Base-by-base conservation (phyloP, 2,113 vertebrate genomes). In the Melanerpes formicivorus region DNA sequence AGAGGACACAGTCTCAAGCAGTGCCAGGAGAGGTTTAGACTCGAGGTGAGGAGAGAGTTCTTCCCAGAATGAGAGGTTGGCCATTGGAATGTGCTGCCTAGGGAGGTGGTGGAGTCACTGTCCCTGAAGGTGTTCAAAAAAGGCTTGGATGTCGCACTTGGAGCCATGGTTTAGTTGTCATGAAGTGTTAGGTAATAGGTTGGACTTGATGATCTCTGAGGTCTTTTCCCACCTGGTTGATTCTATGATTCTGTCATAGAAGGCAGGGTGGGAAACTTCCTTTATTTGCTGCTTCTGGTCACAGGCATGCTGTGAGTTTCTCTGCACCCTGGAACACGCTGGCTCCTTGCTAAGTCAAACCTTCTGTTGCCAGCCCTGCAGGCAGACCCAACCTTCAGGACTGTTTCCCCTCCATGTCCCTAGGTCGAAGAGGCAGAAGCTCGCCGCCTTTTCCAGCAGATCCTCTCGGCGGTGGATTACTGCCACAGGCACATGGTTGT, bases 401-500 rank as follows among this genome's bases (percentile, higher is more conserved):
- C 65, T 21, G 0, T 75, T 91, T 96, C 81, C 27, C 75, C 54
- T 85, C 81, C 81, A 81, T 19, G 3, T 40, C 94, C 82, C 1
- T 74, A 99, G 99, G 99, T 99, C 55, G 99, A 99, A 91, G 99
- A 99, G 95, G 91, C 97, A 26, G 99, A 99, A 95, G 99, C 99
- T 23, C 97, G 99, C 2, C 98, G 99, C 46, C 99, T 99, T 87
- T 99, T 99, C 94, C 99, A 99, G 97, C 99, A 99, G 98, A 99
- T 99, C 74, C 98, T 99, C 83, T 99, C 99, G 1, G 99, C 98
- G 0, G 99, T 99, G 75, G 99, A 99, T 97, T 99, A 99, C 97
- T 99, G 99, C 95, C 99, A 99, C 95, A 97, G 99, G 91, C 99
- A 99, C 93, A 99, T 99, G 99, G 99, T 99, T 40, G 99, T 99